Conservation (phyloP, 35 echinoderm and acorn worm species). For the Holothuria glaberrima region DNA sequence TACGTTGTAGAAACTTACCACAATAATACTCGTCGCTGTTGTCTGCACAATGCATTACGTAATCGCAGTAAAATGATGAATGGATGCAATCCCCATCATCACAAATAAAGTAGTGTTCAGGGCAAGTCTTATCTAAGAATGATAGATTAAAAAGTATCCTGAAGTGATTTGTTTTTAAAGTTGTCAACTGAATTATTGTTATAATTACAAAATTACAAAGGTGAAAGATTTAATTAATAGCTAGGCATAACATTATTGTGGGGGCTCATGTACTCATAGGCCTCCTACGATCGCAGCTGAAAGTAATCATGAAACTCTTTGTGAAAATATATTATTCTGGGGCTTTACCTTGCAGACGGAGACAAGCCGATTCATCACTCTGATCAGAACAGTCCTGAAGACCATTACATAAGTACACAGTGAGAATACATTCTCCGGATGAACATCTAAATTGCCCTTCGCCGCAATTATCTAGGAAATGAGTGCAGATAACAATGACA, state of each 20-base stretch:
- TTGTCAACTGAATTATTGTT: not conserved
- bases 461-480: not conserved
- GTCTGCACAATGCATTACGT: not conserved
- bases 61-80: not conserved
- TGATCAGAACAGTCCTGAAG: not conserved
- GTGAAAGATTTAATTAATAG: not conserved
- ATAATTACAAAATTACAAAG: not conserved
- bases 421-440: not conserved
- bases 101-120: not conserved
- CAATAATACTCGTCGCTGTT: slow-evolving; percentile 3
- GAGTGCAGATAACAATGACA: no score
- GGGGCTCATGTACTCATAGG: not conserved
- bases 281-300: not conserved
- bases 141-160: not conserved
- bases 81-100: not conserved
- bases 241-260: not conserved
- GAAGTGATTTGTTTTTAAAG: no score
- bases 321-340: not conserved
- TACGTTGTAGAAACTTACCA: no score
- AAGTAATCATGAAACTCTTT: not conserved
- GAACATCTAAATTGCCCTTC: not conserved
- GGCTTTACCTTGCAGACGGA: not conserved
- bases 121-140: not conserved
- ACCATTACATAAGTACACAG: not conserved
- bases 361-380: not conserved